phyloP scores from a whole-genome alignment of 2,797 vertebrate genomes.

The Ctenosaura bakeri region DNA sequence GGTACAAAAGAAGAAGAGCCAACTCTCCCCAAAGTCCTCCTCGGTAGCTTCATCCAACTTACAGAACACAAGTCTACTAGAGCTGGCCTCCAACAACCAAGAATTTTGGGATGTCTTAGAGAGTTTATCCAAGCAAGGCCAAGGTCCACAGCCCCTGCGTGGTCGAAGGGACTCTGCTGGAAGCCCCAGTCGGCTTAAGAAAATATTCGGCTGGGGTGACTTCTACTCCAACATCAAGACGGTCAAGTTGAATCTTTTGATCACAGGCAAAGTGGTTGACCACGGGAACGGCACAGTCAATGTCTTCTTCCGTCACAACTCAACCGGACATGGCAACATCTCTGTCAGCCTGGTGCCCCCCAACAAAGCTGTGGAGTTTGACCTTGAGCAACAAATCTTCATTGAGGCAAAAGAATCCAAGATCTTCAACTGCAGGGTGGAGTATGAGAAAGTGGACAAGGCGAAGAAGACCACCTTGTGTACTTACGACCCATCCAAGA shows the following conservation, averaged over 20 bases:
- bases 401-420: slow-evolving; percentile 98
- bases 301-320: slow-evolving; percentile 97
- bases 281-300: slow-evolving; percentile 97
- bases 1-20: slow-evolving; percentile 72
- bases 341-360: slow-evolving; percentile 97
- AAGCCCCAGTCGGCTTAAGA: slow-evolving; percentile 90
- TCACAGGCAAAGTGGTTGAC: slow-evolving; percentile 97
- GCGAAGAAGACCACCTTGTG: slow-evolving; percentile 94
- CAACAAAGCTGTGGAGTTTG: slow-evolving; percentile 93
- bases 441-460: slow-evolving; percentile 95
- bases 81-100: slow-evolving; percentile 88
- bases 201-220: slow-evolving; percentile 98
- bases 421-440: slow-evolving; percentile 97
- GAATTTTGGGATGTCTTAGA: slow-evolving; percentile 92
- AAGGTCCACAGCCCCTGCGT: slow-evolving; percentile 70
- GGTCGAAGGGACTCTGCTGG: slow-evolving; percentile 86
- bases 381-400: slow-evolving; percentile 95
- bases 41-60: slow-evolving; percentile 81
- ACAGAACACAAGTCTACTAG: slow-evolving; percentile 86
- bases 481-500: slow-evolving; percentile 95
- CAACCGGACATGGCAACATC: slow-evolving; percentile 96
- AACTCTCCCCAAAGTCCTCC: slow-evolving; percentile 73
- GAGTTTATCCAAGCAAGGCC: slow-evolving; percentile 81
- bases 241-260: slow-evolving; percentile 94
- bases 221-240: slow-evolving; percentile 99